Percentiles rank a stretch among this genome's conserved stretches.
phyloP scores from a whole-genome alignment of 2,113 vertebrate genomes.

The Monopterus albus region DNA sequence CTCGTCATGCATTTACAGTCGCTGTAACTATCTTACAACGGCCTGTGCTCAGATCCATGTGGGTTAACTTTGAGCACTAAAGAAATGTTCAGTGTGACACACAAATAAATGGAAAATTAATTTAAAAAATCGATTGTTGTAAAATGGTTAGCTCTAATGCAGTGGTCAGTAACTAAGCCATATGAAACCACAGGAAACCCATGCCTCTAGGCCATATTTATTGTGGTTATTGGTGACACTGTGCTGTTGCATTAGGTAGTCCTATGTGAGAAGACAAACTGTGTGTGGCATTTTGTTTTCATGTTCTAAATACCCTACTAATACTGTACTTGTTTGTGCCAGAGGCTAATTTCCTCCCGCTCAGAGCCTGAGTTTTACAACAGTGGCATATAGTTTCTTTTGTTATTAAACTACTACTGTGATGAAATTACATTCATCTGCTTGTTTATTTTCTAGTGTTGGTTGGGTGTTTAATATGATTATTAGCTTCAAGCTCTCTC shows the following conservation, averaged over 20 bases:
- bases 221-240: conserved; percentile 15
- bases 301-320: conserved; percentile 39
- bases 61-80: too few species aligned
- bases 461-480: conserved; percentile 37
- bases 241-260: conserved; percentile 28
- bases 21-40: too few species aligned
- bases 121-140: too few species aligned
- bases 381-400: conserved; percentile 29
- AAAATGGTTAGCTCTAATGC: too few species aligned
- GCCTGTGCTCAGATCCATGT: too few species aligned
- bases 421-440: conserved; percentile 49
- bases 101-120: too few species aligned
- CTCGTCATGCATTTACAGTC: too few species aligned
- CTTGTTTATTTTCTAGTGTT: conserved; percentile 47
- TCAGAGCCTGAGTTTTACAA: conserved; percentile 45
- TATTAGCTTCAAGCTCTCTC: conserved; percentile 38
- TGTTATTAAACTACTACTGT: conserved; percentile 53
- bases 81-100: too few species aligned
- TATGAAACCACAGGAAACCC: too few species aligned
- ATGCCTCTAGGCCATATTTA: not conserved
- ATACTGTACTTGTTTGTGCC: conserved; percentile 62
- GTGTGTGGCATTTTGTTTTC: conserved; percentile 49
- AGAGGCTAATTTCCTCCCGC: conserved; percentile 51
- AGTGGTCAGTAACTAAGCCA: too few species aligned
- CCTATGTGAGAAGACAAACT: conserved; percentile 32